Percentiles rank a stretch among this genome's conserved stretches.
Evolutionary conservation across 2,888 invertebrate genomes (phyloP).

Genomic region (Azorinus chamasolen): DNA sequence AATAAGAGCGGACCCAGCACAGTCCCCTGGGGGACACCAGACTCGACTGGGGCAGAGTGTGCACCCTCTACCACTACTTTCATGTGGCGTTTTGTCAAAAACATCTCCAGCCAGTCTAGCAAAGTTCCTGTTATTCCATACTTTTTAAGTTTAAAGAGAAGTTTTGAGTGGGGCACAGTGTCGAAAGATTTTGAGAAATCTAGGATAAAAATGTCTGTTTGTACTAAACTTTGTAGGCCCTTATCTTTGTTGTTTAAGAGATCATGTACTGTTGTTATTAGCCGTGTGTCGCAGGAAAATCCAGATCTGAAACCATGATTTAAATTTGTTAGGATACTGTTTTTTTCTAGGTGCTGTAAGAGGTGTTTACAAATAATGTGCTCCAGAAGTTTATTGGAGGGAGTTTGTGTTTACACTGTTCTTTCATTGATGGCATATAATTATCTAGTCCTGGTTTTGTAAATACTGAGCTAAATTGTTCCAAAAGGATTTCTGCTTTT

Average conservation of each 20-base stretch:
- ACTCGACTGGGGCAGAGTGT: background rate
- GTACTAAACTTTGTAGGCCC: too few species aligned
- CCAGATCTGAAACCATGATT: constrained; percentile 31
- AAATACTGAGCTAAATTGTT: too few species aligned
- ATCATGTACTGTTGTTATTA: constrained; percentile 19
- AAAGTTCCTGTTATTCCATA: constrained; percentile 4
- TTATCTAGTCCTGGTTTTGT: too few species aligned
- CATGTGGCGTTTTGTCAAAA: background rate
- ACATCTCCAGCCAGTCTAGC: background rate
- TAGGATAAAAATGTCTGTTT: constrained; percentile 16
- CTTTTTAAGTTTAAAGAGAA: constrained; percentile 12
- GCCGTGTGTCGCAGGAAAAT: constrained; percentile 5
- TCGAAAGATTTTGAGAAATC: constrained; percentile 18
- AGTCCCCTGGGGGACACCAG: constrained; percentile 13
- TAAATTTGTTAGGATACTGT: constrained; percentile 11
- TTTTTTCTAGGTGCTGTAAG: background rate
- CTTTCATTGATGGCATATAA: background rate
- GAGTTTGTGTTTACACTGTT: background rate
- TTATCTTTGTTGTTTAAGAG: constrained; percentile 7
- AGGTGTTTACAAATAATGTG: too few species aligned
- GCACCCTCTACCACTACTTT: background rate
- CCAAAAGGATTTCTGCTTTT: too few species aligned
- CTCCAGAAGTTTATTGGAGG: background rate
- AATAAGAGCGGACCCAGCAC: background rate
- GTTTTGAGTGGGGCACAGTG: constrained; percentile 7